phyloP scores from a whole-genome alignment of 1,140 invertebrate species.

The Drosophila bocki region DNA sequence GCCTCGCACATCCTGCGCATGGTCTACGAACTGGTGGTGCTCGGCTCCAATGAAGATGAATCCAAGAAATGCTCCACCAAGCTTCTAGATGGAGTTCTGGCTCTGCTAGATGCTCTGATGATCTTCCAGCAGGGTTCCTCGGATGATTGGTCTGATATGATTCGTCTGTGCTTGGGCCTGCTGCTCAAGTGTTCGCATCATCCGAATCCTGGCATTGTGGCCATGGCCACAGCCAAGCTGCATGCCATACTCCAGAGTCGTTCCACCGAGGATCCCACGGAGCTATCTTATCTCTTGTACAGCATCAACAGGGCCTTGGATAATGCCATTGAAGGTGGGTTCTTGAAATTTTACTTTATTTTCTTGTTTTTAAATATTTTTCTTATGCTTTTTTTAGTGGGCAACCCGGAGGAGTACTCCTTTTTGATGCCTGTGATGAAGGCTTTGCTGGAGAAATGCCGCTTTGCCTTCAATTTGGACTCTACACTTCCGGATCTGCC shows the following conservation, averaged over 20 bases:
- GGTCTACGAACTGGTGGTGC: constrained; percentile 87
- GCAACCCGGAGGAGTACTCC: constrained; percentile 87
- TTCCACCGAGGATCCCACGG: constrained; percentile 86
- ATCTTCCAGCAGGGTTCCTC: constrained; percentile 86
- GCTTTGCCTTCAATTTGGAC: constrained; percentile 86
- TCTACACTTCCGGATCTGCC: constrained; percentile 87
- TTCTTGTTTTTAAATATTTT: neutral
- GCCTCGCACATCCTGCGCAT: constrained; percentile 87
- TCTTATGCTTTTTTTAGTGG: constrained; percentile 71
- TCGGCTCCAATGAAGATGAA: constrained; percentile 86
- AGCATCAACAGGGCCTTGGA: constrained; percentile 85
- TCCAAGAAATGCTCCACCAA: constrained; percentile 86
- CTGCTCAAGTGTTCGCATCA: constrained; percentile 87
- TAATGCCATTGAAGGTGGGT: constrained; percentile 85
- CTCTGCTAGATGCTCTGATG: constrained; percentile 85
- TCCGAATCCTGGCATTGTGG: constrained; percentile 87
- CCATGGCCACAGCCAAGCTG: constrained; percentile 88
- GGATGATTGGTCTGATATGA: constrained; percentile 88
- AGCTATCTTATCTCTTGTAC: constrained; percentile 87
- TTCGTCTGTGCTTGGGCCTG: constrained; percentile 85
- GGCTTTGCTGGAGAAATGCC: constrained; percentile 87
- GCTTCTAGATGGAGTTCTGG: constrained; percentile 87
- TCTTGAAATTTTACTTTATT: fast-evolving
- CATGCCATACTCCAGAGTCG: constrained; percentile 87
- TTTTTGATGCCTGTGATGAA: constrained; percentile 89